These are phyloP conservation scores for Bostrychus sinensis DNA, from an alignment of 2,113 vertebrate species.

Conservation along the genomic window DNA sequence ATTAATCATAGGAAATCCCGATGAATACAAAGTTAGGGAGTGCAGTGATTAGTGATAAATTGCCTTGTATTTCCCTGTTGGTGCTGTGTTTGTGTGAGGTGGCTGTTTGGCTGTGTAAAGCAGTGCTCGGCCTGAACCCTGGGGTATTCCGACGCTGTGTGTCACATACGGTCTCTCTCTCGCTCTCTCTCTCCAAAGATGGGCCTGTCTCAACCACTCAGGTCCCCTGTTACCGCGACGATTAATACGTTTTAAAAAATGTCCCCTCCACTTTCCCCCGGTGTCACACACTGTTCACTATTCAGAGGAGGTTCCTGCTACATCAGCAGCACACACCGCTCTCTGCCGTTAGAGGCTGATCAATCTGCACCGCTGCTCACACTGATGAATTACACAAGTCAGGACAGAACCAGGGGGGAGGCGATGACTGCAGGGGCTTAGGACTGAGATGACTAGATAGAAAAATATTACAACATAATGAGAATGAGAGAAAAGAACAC, in stretches of 20 bases:
- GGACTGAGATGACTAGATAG: background rate
- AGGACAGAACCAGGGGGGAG: constrained; percentile 44
- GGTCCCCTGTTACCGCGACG: constrained; percentile 68
- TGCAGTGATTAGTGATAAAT: constrained; percentile 74
- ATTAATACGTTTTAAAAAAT: constrained; percentile 85
- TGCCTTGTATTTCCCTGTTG: constrained; percentile 69
- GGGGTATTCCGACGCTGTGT: constrained; percentile 61
- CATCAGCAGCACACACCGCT: constrained; percentile 77
- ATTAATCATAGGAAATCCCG: constrained; percentile 75
- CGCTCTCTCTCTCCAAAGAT: constrained; percentile 61
- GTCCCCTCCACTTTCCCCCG: constrained; percentile 80
- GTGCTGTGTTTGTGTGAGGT: constrained; percentile 46
- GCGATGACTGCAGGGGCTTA: background rate
- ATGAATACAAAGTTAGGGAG: constrained; percentile 71
- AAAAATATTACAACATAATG: background rate
- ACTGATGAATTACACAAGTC: constrained; percentile 88
- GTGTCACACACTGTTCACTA: constrained; percentile 71
- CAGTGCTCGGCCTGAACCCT: constrained; percentile 57
- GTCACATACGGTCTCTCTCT: constrained; percentile 54
- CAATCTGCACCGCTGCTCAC: constrained; percentile 80
- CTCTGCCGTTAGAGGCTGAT: constrained; percentile 84
- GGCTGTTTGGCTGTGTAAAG: constrained; percentile 45
- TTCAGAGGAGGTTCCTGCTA: constrained; percentile 78
- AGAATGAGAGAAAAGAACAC: constrained; percentile 14
- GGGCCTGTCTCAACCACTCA: constrained; percentile 76